Evolutionary conservation across 2,113 vertebrate species (phyloP), one percentile per base, ranked within the genome.

Genomic region (Gobius niger): DNA sequence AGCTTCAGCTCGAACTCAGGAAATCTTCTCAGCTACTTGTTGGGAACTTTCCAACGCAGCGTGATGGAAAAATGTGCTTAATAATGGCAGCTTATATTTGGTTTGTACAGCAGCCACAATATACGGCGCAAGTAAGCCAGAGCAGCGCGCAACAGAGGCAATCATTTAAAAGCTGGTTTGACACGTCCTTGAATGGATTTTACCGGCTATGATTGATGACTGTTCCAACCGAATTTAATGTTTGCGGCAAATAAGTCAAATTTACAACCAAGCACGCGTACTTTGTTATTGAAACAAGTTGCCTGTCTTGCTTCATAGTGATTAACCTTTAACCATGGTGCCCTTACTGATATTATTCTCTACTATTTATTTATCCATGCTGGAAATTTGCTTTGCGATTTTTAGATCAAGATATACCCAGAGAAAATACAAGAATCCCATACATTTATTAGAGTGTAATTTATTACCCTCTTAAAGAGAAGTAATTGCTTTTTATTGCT

Each of bases 1-100:
- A 83, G 85, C 81, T 78, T 65, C 88, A 83, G 84, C 79, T 80
- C 86, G 88, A 80, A 82, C 80, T 83, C 79, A 66, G 74, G 70
- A 83, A 86, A 73, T 71, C 75, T 72, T 78, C 63, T 70, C 73
- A 80, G 83, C 75, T 81, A 53, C 86, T 85, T 73, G 65, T 78
- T 83, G 79, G 73, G 74, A 0, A 7, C 72, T 15, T 24, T 78
- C 82, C 77, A 83, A 70, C 85, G 74, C 78, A 70, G 78, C 82
- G 75, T 68, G 69, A 81, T 77, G 78, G 83, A 82, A 84, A 85
- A 66, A 72, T 67, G 76, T 63, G 57, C 63, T 65, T 76, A 75
- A 67, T 82, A 82, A 82, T 64, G 66, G 15, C 65, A 70, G 71
- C 78, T 77, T 76, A 64, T 68, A 67, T 75, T 78, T 60, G 68